A percentile compares a stretch with the other conserved stretches of the same genome.
phyloP scores from a whole-genome alignment of 2,113 vertebrate genomes.

The Chloroceryle aenea region DNA sequence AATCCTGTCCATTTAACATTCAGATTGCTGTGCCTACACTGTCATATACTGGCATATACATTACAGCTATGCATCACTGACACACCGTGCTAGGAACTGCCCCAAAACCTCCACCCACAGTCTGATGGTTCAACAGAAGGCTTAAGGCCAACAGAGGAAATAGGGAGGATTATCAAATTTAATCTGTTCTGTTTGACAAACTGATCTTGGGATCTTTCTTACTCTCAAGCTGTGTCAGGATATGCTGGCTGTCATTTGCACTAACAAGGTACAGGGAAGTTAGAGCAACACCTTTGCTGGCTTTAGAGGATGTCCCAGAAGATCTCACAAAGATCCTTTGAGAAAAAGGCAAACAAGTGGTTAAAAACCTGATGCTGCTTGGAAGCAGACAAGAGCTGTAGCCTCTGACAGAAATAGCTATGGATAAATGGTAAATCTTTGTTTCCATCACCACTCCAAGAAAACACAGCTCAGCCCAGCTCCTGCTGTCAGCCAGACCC shows the following conservation, averaged over 20 bases:
- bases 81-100: neutral
- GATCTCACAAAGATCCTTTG: neutral
- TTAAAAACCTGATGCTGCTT: neutral
- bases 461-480: constrained; percentile 11
- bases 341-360: neutral
- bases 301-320: neutral
- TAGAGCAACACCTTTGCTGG: accelerated
- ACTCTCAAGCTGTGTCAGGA: neutral
- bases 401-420: constrained; percentile 14
- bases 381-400: neutral
- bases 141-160: neutral
- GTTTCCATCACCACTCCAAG: neutral
- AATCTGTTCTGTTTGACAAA: neutral
- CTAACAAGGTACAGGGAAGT: neutral
- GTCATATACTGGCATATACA: neutral
- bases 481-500: neutral
- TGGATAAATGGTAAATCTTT: constrained; percentile 22
- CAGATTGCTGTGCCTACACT: neutral
- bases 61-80: neutral
- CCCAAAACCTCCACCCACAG: constrained; percentile 8
- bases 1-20: neutral
- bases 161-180: neutral
- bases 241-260: neutral
- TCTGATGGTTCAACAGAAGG: constrained; percentile 1
- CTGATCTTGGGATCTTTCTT: neutral